Percentiles rank a stretch among this genome's conserved stretches.
Conservation (phyloP, 2,113 vertebrate genomes). For the Pagrus major region DNA sequence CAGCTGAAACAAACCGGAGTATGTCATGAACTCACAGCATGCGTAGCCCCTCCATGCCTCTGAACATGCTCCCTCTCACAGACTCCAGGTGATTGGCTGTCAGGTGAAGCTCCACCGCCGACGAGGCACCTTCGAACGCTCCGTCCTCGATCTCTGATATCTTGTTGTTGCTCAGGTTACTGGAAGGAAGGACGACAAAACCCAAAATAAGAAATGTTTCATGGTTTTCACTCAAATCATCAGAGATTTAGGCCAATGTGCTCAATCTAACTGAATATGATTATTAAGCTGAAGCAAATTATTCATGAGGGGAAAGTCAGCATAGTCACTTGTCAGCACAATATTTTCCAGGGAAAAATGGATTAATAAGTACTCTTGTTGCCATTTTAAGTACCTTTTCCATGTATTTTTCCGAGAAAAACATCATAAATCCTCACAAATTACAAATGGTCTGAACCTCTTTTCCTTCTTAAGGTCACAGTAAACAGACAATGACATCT, state of each 20-base stretch:
- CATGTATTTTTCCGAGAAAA: not conserved
- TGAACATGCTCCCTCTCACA: slow-evolving; percentile 93
- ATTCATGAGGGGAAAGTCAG: too few relatives aligned
- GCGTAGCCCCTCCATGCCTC: slow-evolving; percentile 91
- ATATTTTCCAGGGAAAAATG: not conserved
- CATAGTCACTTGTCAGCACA: not conserved
- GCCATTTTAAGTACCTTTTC: not conserved
- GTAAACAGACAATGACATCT: not conserved
- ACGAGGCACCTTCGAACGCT: slow-evolving; percentile 90
- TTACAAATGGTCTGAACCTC: not conserved
- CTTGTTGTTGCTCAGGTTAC: slow-evolving; percentile 99
- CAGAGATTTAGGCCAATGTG: not conserved
- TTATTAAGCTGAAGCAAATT: not conserved
- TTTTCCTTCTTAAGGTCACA: not conserved
- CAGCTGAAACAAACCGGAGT: too few relatives aligned
- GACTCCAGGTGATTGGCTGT: slow-evolving; percentile 94
- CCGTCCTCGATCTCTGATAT: slow-evolving; percentile 95
- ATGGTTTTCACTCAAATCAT: not conserved
- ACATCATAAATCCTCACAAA: not conserved
- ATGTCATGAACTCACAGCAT: slow-evolving; percentile 91
- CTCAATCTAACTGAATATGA: not conserved
- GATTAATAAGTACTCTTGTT: not conserved
- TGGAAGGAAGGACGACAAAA: slow-evolving; percentile 59
- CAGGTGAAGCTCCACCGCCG: slow-evolving; percentile 91
- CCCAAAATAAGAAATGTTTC: not conserved